Conservation (phyloP, 2,888 invertebrate genomes). For the Spisula subtruncata region DNA sequence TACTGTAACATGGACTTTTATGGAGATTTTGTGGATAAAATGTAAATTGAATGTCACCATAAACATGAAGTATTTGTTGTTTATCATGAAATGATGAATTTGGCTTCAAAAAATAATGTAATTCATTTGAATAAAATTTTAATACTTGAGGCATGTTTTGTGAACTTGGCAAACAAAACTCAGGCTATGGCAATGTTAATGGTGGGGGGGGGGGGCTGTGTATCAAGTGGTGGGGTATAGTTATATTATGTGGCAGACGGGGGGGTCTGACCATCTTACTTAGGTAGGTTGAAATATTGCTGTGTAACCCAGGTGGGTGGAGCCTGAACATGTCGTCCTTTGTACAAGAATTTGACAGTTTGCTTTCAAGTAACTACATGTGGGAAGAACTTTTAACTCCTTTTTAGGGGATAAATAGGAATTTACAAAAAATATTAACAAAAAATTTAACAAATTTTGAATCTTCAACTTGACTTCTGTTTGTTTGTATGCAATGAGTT, state of each 20-base stretch:
- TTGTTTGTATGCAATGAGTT: no score
- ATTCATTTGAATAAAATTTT: not conserved
- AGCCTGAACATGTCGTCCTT: no score
- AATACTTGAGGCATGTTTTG: not conserved
- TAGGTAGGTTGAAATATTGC: not conserved
- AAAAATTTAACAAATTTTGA: no score
- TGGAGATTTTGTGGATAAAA: not conserved
- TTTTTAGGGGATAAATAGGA: no score
- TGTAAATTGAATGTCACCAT: constrained; percentile 1
- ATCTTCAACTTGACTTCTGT: no score
- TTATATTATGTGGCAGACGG: no score
- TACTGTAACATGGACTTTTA: not conserved
- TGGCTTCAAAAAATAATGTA: constrained; percentile 13
- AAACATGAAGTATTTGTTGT: not conserved
- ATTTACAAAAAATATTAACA: no score
- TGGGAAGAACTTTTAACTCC: no score
- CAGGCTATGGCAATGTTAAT: no score
- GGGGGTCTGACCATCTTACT: no score
- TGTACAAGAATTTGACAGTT: no score
- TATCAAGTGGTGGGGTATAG: not conserved
- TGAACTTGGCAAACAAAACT: not conserved
- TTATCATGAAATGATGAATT: constrained; percentile 2
- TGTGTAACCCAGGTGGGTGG: not conserved
- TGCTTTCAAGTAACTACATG: no score
- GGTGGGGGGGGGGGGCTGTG: not conserved